A percentile compares a stretch with the other conserved stretches of the same genome.
These are phyloP conservation scores for Xyrichtys novacula DNA, from an alignment of 2,797 vertebrate genomes.

Conservation along the genomic window DNA sequence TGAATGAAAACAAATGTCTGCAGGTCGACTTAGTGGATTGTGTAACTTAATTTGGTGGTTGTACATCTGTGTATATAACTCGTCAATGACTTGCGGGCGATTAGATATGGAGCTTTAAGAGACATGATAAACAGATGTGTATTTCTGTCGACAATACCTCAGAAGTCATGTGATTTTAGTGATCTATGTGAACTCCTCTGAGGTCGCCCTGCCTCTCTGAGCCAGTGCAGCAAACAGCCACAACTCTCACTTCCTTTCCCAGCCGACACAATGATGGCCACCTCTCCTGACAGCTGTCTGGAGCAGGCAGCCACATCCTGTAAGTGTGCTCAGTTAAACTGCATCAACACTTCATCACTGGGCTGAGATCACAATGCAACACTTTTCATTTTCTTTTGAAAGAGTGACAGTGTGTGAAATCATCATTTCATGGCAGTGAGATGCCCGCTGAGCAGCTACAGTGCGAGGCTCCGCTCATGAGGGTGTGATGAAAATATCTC, in stretches of 20 bases:
- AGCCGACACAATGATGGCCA: not conserved
- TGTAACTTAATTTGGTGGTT: not conserved
- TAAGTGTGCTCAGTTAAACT: not conserved
- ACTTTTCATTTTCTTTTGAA: conserved; percentile 5
- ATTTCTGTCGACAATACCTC: not conserved
- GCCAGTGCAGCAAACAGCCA: not conserved
- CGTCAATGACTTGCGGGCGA: not conserved
- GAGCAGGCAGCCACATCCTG: not conserved
- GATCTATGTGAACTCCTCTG: not conserved
- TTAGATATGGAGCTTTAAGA: not conserved
- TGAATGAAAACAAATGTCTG: not conserved
- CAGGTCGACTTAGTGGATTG: not conserved
- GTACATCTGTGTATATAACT: not conserved
- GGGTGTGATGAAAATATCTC: not conserved
- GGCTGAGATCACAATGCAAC: conserved; percentile 10
- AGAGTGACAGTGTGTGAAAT: conserved; percentile 26
- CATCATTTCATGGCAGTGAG: conserved; percentile 11
- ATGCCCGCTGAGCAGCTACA: conserved; percentile 3
- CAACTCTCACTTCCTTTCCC: not conserved
- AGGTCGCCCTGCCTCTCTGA: conserved; percentile 2
- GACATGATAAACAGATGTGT: not conserved
- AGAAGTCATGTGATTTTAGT: not conserved
- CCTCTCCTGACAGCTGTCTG: conserved; percentile 22
- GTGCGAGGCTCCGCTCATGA: conserved; percentile 6
- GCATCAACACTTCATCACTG: conserved; percentile 23